A percentile compares a stretch with the other conserved stretches of the same genome.
Evolutionary conservation across 1,140 invertebrate genomes (phyloP).

Genomic region (Pantala flavescens): DNA sequence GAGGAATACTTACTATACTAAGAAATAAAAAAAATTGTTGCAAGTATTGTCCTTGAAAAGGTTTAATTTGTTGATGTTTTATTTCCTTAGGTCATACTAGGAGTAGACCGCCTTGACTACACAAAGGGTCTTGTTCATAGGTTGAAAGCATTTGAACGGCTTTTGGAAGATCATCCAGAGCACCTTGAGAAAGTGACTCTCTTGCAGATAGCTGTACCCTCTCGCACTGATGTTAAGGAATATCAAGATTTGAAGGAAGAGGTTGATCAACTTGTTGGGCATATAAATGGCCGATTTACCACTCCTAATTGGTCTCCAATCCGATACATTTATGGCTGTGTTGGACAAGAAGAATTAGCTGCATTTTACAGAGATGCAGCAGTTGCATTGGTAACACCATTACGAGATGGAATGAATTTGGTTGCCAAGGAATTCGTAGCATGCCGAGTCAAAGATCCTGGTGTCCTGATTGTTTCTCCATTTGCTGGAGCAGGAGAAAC

Average conservation of each 20-base stretch:
- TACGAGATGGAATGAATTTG: slow-evolving; percentile 40
- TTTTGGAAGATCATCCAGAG: slow-evolving; percentile 35
- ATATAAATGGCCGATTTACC: slow-evolving; percentile 35
- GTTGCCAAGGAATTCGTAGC: slow-evolving; percentile 40
- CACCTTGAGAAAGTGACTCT: slow-evolving; percentile 30
- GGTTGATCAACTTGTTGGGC: slow-evolving; percentile 34
- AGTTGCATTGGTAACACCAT: slow-evolving; percentile 36
- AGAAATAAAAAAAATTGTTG: no score
- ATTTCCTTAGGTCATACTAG: slow-evolving; percentile 29
- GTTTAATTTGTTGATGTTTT: no score
- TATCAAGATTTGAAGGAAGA: slow-evolving; percentile 37
- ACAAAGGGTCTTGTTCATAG: slow-evolving; percentile 38
- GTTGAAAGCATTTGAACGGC: slow-evolving; percentile 33
- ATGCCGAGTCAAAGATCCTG: slow-evolving; percentile 34
- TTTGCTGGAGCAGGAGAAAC: slow-evolving; percentile 35
- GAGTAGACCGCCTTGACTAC: slow-evolving; percentile 39
- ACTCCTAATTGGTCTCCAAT: slow-evolving; percentile 38
- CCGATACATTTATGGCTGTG: slow-evolving; percentile 36
- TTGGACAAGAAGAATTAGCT: slow-evolving; percentile 33
- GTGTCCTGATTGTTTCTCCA: slow-evolving; percentile 35
- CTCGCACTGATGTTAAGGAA: slow-evolving; percentile 36
- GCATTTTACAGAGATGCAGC: slow-evolving; percentile 36
- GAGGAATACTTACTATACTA: no score
- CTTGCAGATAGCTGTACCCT: slow-evolving; percentile 34
- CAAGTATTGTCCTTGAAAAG: no score